Evolutionary conservation across 2,888 invertebrate genomes (phyloP).

Genomic region (Lutraria lutraria): DNA sequence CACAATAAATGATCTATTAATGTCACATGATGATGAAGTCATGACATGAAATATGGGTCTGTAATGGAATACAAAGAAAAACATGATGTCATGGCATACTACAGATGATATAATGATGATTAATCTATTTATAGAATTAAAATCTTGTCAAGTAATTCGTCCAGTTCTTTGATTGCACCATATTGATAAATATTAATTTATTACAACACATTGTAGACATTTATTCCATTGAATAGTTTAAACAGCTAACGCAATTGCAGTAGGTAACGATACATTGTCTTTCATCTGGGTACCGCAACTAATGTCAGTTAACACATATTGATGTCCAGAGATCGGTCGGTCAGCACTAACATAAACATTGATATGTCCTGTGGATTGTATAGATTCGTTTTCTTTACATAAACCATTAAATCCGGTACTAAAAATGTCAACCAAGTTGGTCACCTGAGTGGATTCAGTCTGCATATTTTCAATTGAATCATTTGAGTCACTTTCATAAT

Average conservation of each 20-base stretch:
- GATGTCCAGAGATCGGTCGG: constrained; percentile 62
- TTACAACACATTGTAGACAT: neutral
- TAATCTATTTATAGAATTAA: neutral
- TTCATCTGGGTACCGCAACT: constrained; percentile 73
- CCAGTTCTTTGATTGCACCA: constrained; percentile 31
- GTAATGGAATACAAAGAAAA: constrained; percentile 24
- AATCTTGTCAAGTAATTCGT: neutral
- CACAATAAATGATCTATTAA: neutral
- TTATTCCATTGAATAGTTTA: constrained; percentile 34
- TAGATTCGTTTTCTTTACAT: constrained; percentile 53
- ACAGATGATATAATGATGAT: neutral
- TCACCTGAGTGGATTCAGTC: constrained; percentile 81
- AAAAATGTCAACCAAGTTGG: constrained; percentile 83
- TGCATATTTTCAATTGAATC: constrained; percentile 75
- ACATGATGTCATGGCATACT: constrained; percentile 23
- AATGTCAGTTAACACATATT: constrained; percentile 65
- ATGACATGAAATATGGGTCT: constrained; percentile 23
- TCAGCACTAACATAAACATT: constrained; percentile 68
- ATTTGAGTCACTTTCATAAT: constrained; percentile 58
- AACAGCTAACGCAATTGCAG: constrained; percentile 80
- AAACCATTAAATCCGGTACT: constrained; percentile 82
- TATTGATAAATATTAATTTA: neutral
- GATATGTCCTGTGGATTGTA: constrained; percentile 56
- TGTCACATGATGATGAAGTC: neutral
- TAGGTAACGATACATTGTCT: constrained; percentile 73